Base-by-base conservation (phyloP, 2,888 invertebrate species). In the Pollenia griseotomentosa region DNA sequence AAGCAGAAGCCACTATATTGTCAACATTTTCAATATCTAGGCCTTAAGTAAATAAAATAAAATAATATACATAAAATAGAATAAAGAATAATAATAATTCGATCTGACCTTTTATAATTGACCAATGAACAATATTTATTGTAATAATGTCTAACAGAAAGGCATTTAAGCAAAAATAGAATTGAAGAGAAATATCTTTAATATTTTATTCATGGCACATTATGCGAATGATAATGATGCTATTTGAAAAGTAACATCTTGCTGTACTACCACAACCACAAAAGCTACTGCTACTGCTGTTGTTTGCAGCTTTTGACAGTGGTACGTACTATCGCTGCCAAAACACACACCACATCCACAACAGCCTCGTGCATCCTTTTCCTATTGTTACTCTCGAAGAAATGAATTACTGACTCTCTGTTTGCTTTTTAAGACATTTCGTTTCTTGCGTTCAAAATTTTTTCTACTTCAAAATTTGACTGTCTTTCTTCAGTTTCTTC, bases 181-280 rank as follows among this genome's bases (percentile, higher is more conserved):
- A 74, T 12, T 55, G 40, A 46, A 48, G 11, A 70, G 80, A 65
- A 51, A 68, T 86, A 70, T 68, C 70, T 77, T 83, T 79, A 83
- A 88, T 89, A 89, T 89, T 88, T 88, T 89, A 89, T 89, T 89
- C 89, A 89, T 88, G 85, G 79, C 73, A 85, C 88, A 88, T 84
- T 80, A 61, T 86, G 61, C 85, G 84, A 85, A 88, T 89, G 86
- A 87, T 88, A 88, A 89, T 89, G 86, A 89, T 83, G 77, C 77
- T 68, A 61, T 83, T 85, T 85, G 65, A 74, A 83, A 74, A 75
- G 57, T 68, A 85, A 51, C 81, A 85, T 85, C 74, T 84, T 87
- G 74, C 46, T 59, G n/a, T n/a, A n/a, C 40, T 53, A 59, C 53
- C 63, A 40, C 33, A 33, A 33, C 33, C 33, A 33, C 5, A 6